A percentile compares a stretch with the other conserved stretches of the same genome.
phyloP scores from a whole-genome alignment of 2,797 vertebrate species.

The Austrolebias charrua region DNA sequence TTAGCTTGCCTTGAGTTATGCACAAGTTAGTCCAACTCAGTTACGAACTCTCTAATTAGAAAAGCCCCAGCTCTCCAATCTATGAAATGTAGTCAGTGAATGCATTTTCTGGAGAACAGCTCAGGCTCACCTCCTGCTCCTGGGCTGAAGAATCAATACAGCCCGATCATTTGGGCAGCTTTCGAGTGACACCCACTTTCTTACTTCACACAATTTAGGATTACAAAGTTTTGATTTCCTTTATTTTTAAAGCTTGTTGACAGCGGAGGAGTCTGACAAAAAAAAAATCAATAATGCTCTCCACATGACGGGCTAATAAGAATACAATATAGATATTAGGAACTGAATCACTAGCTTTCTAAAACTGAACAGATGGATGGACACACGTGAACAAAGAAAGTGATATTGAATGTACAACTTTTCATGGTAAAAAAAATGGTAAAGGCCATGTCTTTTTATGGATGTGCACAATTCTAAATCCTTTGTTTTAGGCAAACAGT shows the following conservation, averaged over 20 bases:
- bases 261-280: slow-evolving; percentile 24
- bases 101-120: slow-evolving; percentile 49
- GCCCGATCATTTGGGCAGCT: slow-evolving; percentile 46
- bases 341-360: slow-evolving; percentile 34
- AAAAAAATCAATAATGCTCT: slow-evolving; percentile 47
- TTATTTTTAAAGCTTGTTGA: slow-evolving; percentile 44
- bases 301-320: slow-evolving; percentile 32
- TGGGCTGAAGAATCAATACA: slow-evolving; percentile 52
- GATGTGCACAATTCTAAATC: slow-evolving; percentile 17
- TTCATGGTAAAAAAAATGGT: too few species aligned
- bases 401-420: slow-evolving; percentile 5
- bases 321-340: slow-evolving; percentile 43
- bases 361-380: slow-evolving; percentile 25
- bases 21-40: slow-evolving; percentile 68
- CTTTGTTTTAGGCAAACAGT: slow-evolving; percentile 23
- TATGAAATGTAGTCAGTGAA: slow-evolving; percentile 64
- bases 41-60: slow-evolving; percentile 78
- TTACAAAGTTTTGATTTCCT: slow-evolving; percentile 58
- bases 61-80: slow-evolving; percentile 65
- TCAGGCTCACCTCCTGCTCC: slow-evolving; percentile 47
- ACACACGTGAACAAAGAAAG: slow-evolving; percentile 17
- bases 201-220: slow-evolving; percentile 49
- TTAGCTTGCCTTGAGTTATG: slow-evolving; percentile 70
- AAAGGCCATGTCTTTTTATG: too few species aligned
- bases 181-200: slow-evolving; percentile 35